phyloP scores from a whole-genome alignment of 2,113 vertebrate species.

The Thermophis baileyi region DNA sequence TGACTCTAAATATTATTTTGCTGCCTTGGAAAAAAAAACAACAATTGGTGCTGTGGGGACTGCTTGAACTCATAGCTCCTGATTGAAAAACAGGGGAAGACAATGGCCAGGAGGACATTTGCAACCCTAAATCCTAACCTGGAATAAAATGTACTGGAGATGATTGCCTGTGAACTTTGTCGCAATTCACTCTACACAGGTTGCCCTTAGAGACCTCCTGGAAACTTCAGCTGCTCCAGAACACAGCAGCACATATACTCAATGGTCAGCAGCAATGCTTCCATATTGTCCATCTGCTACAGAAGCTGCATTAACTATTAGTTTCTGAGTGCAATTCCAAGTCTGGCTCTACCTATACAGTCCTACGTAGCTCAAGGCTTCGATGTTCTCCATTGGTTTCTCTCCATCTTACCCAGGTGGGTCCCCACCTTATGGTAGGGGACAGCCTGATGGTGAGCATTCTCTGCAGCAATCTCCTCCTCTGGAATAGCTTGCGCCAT shows the following conservation, averaged over 20 bases:
- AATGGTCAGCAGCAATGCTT: neutral
- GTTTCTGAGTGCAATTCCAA: neutral
- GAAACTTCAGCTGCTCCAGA: neutral
- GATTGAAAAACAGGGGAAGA: neutral
- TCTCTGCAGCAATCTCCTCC: neutral
- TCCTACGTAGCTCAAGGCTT: neutral
- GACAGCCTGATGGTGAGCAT: neutral
- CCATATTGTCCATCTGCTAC: neutral
- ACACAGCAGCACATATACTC: neutral
- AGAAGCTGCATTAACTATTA: neutral
- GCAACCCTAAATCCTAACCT: neutral
- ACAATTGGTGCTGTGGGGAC: neutral
- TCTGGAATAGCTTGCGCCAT: neutral
- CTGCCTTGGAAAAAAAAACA: neutral
- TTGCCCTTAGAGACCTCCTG: neutral
- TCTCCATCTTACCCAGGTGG: neutral
- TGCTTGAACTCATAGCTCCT: neutral
- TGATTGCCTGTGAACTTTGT: neutral
- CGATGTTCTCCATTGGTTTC: neutral
- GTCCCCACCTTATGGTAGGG: neutral
- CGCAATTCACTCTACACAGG: neutral
- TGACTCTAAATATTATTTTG: neutral
- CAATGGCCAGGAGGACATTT: neutral
- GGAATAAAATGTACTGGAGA: neutral
- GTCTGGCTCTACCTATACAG: neutral